A percentile compares a stretch with the other conserved stretches of the same genome.
Evolutionary conservation across 2,113 vertebrate genomes (phyloP).

Genomic region (Mobula hypostoma): DNA sequence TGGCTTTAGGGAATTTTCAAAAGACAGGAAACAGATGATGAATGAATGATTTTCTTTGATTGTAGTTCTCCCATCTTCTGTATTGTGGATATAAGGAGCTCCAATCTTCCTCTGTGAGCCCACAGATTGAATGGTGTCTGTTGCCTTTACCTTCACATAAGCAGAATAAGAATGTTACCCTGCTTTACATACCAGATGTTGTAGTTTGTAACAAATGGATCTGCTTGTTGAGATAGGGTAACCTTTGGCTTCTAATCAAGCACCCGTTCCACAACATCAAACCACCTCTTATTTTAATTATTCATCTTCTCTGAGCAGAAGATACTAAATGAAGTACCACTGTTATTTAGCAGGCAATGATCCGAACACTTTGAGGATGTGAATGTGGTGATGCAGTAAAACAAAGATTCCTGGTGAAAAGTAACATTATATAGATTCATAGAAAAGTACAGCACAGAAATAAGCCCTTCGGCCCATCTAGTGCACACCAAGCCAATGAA

Average conservation of each 20-base stretch:
- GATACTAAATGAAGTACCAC: background rate
- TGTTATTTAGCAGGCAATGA: background rate
- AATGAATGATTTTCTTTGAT: conserved; percentile 46
- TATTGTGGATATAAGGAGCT: background rate
- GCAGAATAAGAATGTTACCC: background rate
- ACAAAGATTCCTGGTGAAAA: background rate
- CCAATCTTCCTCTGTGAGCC: background rate
- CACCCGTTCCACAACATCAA: background rate
- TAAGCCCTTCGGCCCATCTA: too few relatives aligned
- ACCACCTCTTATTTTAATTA: background rate
- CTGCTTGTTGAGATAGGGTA: background rate
- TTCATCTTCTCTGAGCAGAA: background rate
- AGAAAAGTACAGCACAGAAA: too few relatives aligned
- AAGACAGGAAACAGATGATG: conserved; percentile 43
- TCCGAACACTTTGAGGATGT: background rate
- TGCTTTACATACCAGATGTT: background rate
- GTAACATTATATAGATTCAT: background rate
- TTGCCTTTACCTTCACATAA: background rate
- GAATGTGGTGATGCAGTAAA: background rate
- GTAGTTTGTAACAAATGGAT: background rate
- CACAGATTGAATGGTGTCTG: background rate
- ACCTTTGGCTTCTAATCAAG: background rate
- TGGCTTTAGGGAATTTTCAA: conserved; percentile 45
- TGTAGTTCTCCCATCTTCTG: background rate
- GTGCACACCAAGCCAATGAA: too few relatives aligned